phyloP scores from a whole-genome alignment of 2,888 invertebrate genomes.

The Aspidiotus destructor region DNA sequence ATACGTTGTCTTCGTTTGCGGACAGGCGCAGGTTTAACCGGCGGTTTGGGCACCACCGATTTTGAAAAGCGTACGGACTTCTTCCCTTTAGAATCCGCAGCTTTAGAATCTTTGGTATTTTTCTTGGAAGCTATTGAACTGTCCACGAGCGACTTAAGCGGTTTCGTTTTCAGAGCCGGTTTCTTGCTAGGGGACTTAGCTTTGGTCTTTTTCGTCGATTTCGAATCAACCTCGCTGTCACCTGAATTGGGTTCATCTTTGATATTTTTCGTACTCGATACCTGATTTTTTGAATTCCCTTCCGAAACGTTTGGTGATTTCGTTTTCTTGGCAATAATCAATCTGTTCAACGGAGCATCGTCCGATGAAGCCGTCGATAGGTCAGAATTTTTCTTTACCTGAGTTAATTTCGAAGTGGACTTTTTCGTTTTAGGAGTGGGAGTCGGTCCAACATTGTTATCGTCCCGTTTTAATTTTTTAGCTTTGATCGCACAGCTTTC shows the following conservation, averaged over 20 bases:
- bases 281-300: not conserved
- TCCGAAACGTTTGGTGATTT: not conserved
- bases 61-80: conserved; percentile 37
- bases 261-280: not conserved
- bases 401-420: not conserved
- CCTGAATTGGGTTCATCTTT: conserved; percentile 19
- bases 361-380: conserved; percentile 12
- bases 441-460: conserved; percentile 38
- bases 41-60: conserved; percentile 37
- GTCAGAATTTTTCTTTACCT: not conserved
- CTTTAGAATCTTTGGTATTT: conserved; percentile 38
- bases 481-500: conserved; percentile 36
- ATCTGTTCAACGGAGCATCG: conserved; percentile 5
- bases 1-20: conserved; percentile 47
- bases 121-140: conserved; percentile 31
- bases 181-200: not conserved
- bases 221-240: conserved; percentile 16
- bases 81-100: conserved; percentile 39
- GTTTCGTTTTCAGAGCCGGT: conserved; percentile 34
- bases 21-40: conserved; percentile 39
- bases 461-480: conserved; percentile 40
- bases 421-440: not conserved
- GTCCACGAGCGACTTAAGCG: conserved; percentile 34
- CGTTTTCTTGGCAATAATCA: not conserved
- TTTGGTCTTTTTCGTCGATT: conserved; percentile 8